These are phyloP conservation scores for Naso thynnoides DNA, from an alignment of 2,797 vertebrate genomes.

Conservation along the genomic window DNA sequence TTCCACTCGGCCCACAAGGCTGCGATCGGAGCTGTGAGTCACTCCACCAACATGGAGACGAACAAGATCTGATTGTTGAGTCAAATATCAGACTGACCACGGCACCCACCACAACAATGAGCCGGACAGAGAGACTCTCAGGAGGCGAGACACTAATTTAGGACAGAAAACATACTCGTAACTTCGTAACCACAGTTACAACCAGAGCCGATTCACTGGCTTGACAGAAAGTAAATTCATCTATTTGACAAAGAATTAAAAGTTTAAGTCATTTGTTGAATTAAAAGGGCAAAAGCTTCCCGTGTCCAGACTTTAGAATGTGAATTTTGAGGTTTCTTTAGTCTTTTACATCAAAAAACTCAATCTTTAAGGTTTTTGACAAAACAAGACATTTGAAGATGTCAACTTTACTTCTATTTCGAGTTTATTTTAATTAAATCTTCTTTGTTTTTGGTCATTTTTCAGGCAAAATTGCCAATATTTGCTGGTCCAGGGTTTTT, in stretches of 20 bases:
- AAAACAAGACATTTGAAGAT: neutral
- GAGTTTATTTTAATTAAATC: neutral
- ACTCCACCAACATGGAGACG: constrained; percentile 59
- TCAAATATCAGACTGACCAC: constrained; percentile 58
- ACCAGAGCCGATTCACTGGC: too few species aligned
- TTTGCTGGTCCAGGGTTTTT: too few species aligned
- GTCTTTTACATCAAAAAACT: neutral
- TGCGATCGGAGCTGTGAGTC: constrained; percentile 60
- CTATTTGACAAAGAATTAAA: neutral
- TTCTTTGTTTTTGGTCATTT: neutral
- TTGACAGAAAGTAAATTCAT: too few species aligned
- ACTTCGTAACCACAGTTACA: too few species aligned
- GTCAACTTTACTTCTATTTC: neutral
- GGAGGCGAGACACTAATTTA: neutral
- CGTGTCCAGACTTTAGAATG: neutral
- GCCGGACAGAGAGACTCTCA: neutral
- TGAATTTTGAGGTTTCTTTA: neutral
- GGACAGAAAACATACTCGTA: neutral
- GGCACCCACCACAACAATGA: constrained; percentile 38
- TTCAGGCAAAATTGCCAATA: neutral
- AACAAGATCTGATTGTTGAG: constrained; percentile 77
- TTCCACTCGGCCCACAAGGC: constrained; percentile 75
- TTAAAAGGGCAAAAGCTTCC: neutral
- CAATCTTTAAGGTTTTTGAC: neutral
- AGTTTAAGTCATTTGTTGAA: too few species aligned